Evolutionary conservation across 2,888 invertebrate species (phyloP), one percentile per base, ranked within the genome.

Genomic region (Ochropacha duplaris): DNA sequence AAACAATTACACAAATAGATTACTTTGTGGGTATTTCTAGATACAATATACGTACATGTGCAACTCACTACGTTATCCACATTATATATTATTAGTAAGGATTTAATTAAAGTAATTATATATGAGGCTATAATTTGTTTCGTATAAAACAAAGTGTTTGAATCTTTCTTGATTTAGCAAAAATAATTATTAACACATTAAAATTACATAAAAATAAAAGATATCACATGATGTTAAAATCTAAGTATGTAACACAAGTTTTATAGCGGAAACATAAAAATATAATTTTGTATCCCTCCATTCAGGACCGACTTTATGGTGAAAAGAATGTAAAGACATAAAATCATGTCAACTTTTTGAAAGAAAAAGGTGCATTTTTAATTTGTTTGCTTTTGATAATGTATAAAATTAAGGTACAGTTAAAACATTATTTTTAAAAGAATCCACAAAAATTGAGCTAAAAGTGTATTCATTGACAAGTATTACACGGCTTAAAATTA

Each of bases 321-420:
- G 9, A 50, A 31, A 12, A 31, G 31, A 22, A 52, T 52, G 22
- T 22, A 34, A 34, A 16, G 51, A 31, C 19, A 31, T 11, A 52
- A 52, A 52, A 31, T 19, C 19, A 22, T 34, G 34, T 9, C 12
- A 51, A 22, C 28, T 50, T 34, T 6, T 31, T 34, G 19, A 52
- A 22, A 34, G 19, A 31, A 52, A 31, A 26, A 28, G 28, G 50
- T 28, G 16, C 28, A 50, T 50, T 50, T 31, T 19, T 52, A 52
- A 52, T 52, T 52, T 52, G 52, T 52, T 52, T 31, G 22, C 52
- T 52, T 52, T 52, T 31, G 39, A 19, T 44, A 31, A 52, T 31
- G 19, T 22, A 22, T 11, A 31, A 1, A 34, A 31, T 31, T 34
- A 52, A 31, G 31, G 22, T 52, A 31, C 52, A 52, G 52, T 31